These are phyloP conservation scores for Chrysogorgia sp. DNA, from an alignment of 92 coral and sea anemone species.

Conservation along the genomic window DNA sequence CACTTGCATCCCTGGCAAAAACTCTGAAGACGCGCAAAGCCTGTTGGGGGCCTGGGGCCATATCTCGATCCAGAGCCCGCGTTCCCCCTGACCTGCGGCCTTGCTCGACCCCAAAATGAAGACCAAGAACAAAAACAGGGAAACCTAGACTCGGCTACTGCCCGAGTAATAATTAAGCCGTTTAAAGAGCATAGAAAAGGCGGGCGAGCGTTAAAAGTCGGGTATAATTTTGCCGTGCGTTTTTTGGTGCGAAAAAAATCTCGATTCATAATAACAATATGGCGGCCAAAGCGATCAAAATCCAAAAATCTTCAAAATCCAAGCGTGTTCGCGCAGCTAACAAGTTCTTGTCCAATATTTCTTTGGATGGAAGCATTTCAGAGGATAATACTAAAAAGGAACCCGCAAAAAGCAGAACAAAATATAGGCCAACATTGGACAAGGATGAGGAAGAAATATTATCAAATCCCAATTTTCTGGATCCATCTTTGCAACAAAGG, in stretches of 20 bases:
- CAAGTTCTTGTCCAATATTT: constrained; percentile 86
- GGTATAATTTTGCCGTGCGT: no score
- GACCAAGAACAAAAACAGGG: no score
- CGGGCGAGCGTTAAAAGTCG: no score
- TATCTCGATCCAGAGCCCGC: no score
- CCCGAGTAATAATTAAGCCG: no score
- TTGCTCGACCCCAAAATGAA: no score
- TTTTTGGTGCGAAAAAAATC: neutral
- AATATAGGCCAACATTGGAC: neutral
- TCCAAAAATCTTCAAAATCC: constrained; percentile 70
- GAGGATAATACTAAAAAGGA: constrained; percentile 40
- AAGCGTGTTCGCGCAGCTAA: constrained; percentile 87
- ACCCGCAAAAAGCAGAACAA: constrained; percentile 12
- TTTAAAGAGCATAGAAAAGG: no score
- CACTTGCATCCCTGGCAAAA: no score
- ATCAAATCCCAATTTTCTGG: constrained; percentile 29
- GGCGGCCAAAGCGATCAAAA: constrained; percentile 84
- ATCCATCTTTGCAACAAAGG: constrained; percentile 27
- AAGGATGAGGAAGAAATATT: constrained; percentile 41
- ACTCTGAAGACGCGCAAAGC: no score
- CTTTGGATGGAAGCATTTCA: constrained; percentile 82
- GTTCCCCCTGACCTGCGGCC: no score
- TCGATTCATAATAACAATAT: constrained; percentile 48
- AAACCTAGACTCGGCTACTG: no score
- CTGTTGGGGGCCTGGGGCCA: no score